Percentiles rank a stretch among this genome's conserved stretches.
phyloP scores from a whole-genome alignment of 2,888 invertebrate genomes.

The Epicampocera succincta region DNA sequence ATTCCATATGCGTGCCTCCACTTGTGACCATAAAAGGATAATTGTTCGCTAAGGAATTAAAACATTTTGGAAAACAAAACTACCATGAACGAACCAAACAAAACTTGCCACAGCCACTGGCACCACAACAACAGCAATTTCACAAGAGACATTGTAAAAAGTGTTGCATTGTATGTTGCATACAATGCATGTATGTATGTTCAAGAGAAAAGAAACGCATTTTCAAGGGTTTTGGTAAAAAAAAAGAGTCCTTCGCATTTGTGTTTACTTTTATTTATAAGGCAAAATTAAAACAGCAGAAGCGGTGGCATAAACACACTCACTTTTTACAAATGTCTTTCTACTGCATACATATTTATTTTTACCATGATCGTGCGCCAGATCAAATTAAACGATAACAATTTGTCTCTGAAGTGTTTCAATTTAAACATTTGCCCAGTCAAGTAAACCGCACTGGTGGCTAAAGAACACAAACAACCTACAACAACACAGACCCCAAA shows the following conservation, averaged over 20 bases:
- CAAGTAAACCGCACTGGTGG: constrained; percentile 59
- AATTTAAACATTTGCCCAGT: constrained; percentile 76
- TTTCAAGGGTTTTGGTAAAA: constrained; percentile 40
- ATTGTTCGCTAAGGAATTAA: constrained; percentile 73
- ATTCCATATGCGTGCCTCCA: constrained; percentile 67
- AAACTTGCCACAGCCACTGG: constrained; percentile 5
- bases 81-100: constrained; percentile 29
- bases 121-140: constrained; percentile 14
- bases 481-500: constrained; percentile 52
- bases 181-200: neutral
- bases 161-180: constrained; percentile 34
- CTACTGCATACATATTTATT: constrained; percentile 31
- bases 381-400: constrained; percentile 82
- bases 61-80: constrained; percentile 66
- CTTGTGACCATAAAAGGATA: constrained; percentile 72
- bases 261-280: constrained; percentile 29
- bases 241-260: constrained; percentile 34
- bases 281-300: constrained; percentile 10
- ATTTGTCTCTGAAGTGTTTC: constrained; percentile 82
- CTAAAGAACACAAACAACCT: constrained; percentile 10
- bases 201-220: constrained; percentile 4
- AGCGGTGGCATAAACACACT: constrained; percentile 36
- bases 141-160: constrained; percentile 7
- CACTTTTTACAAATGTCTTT: constrained; percentile 35
- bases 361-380: constrained; percentile 78